These are phyloP conservation scores for Lepas anatifera DNA, from an alignment of 2,888 invertebrate genomes.

Conservation along the genomic window DNA sequence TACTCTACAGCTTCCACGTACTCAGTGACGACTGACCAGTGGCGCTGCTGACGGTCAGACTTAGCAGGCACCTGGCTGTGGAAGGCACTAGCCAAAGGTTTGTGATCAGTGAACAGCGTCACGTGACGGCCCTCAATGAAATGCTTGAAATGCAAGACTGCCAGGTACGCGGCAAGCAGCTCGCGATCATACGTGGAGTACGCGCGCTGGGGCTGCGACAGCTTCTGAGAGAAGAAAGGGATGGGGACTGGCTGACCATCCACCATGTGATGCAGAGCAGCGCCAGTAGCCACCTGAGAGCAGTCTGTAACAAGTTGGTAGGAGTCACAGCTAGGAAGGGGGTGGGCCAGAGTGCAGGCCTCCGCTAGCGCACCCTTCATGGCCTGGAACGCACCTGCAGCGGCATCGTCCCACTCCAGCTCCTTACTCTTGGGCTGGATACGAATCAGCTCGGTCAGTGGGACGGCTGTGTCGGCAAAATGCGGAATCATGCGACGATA, in stretches of 20 bases:
- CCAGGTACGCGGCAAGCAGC: slow-evolving; percentile 12
- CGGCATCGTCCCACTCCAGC: background rate
- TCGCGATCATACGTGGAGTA: slow-evolving; percentile 29
- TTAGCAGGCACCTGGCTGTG: slow-evolving; percentile 3
- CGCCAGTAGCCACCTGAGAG: background rate
- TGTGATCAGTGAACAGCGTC: slow-evolving; percentile 14
- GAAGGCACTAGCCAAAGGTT: slow-evolving; percentile 14
- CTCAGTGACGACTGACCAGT: background rate
- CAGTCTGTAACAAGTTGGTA: slow-evolving; percentile 15
- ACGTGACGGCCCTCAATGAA: slow-evolving; percentile 26
- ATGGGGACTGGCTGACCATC: slow-evolving; percentile 1
- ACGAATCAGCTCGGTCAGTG: slow-evolving; percentile 12
- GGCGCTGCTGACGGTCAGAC: slow-evolving; percentile 15
- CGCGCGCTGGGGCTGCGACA: background rate
- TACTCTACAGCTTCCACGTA: background rate
- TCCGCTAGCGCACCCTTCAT: slow-evolving; percentile 3
- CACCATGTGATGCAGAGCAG: slow-evolving; percentile 13
- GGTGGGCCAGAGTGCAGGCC: slow-evolving; percentile 4
- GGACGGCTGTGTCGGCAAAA: slow-evolving; percentile 1
- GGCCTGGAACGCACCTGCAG: background rate
- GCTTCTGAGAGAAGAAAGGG: slow-evolving; percentile 15
- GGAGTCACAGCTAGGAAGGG: background rate
- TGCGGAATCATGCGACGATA: slow-evolving; percentile 13
- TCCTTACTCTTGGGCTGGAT: background rate
- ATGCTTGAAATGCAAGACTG: slow-evolving; percentile 29